Conservation (phyloP, 2,888 invertebrate species). For the Brenthis hecate region DNA sequence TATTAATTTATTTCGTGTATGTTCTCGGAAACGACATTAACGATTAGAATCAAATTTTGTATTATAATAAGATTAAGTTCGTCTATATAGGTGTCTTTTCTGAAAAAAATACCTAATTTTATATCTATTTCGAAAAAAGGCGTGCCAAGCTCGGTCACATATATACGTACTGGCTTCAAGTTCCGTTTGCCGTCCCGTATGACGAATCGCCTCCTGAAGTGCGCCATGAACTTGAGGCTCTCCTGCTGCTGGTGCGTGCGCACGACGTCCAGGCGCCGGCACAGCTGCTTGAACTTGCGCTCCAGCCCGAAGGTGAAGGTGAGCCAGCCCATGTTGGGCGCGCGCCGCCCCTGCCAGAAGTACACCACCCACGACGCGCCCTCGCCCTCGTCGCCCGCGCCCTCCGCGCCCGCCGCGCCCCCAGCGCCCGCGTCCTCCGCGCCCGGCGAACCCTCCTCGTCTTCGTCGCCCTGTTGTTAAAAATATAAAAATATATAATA, state of each 20-base stretch:
- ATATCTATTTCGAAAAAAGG: no score
- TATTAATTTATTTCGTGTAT: no score
- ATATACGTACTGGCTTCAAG: constrained; percentile 61
- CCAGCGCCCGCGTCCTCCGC: not conserved
- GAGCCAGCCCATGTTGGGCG: constrained; percentile 99
- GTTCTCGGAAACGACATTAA: no score
- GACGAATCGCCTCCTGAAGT: constrained; percentile 96
- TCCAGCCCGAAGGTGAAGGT: constrained; percentile 97
- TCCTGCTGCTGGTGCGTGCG: constrained; percentile 99
- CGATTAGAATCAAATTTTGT: no score
- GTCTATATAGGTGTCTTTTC: no score
- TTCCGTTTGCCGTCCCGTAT: constrained; percentile 93
- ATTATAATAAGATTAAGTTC: no score
- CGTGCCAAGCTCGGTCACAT: no score
- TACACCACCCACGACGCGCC: constrained; percentile 94
- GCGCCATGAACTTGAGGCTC: constrained; percentile 98
- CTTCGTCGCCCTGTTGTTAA: constrained; percentile 71
- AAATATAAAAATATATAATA: not conserved
- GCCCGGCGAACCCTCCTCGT: constrained; percentile 51
- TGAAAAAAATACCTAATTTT: no score
- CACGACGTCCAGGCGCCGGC: constrained; percentile 88
- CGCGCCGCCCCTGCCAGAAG: constrained; percentile 99
- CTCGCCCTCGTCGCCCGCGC: constrained; percentile 77
- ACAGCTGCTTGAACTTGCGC: constrained; percentile 74
- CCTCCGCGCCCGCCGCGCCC: constrained; percentile 51